Base-by-base conservation (phyloP, 2,888 invertebrate species). In the Melipona beecheii region DNA sequence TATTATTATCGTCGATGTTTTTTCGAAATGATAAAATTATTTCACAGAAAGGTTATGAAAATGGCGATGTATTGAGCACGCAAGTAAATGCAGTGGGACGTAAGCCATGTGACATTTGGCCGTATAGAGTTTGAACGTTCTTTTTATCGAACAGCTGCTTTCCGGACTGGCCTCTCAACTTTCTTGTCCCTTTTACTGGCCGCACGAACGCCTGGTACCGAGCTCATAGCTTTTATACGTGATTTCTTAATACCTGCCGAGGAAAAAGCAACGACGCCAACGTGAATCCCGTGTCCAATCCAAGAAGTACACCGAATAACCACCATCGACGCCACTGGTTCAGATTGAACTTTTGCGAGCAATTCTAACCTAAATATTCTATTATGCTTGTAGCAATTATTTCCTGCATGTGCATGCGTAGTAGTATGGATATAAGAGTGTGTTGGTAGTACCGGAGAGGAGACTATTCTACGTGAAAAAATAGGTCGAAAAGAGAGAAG, bases 111-210 rank as follows among this genome's bases (percentile, higher is more conserved):
- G 56, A 74, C 68, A 62, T 56, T 78, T 70, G 74, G 58, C 17
- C 64, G 62, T 66, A 21, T 36, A 64, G 24, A 21, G 52, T 74
- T 56, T 52, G 69, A 74, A 73, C 24, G 50, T 73, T 50, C 52
- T 76, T 73, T 78, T 70, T 56, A 78, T 60, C 52, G 78, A 78
- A 79, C 85, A 85, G 85, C 85, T 85, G 85, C 83, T 66, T 75
- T 58, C 31, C 72, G 70, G 62, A 56, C 58, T 60, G 60, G 73
- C 66, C 76, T 83, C 75, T 56, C 78, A 19, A 54, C 74, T 71
- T 54, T 66, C 58, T 31, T 56, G 75, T 70, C 60, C 70, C 49
- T 80, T 77, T 80, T 71, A 49, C 80, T 65, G 78, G 65, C 75
- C 71, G 27, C 83, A 27, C 31, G 77, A 68, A 72, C 77, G 68